Evolutionary conservation across 1,140 invertebrate species (phyloP), one percentile per base, ranked within the genome.

Genomic region (Camponotus pennsylvanicus): DNA sequence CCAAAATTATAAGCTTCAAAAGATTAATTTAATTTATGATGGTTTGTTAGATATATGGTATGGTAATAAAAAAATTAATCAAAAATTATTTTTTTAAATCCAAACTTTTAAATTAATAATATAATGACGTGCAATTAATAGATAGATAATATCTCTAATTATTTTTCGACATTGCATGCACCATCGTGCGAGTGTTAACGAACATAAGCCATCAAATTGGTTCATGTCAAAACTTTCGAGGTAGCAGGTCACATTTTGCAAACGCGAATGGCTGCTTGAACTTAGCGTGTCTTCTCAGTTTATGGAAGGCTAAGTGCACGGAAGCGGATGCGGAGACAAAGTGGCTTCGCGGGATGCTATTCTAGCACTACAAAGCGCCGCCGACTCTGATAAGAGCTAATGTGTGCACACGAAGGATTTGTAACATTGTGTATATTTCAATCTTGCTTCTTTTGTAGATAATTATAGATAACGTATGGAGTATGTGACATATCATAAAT

Each of bases 241-340:
- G 8, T 45, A 71, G 45, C 45, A 21, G 27, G 21, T 70, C 55
- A 75, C 59, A 55, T 83, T 73, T 73, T 83, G 55, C 27, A 73
- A 83, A 83, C n/a, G 45, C 52, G 45, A 45, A 83, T 61, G 40
- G 13, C 4, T 49, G 40, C 40, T 37, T 21, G 69, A 83, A 42
- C 55, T 73, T 61, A 49, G 67, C 55, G 69, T 83, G 69, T 49
- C 37, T 21, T 73, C 76, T 64, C 59, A 70, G 32, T 84, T 71
- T 71, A 67, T 27, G 45, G 49, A 67, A 63, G 71, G 64, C 87
- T 78, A 88, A 88, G 75, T 89, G 86, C 78, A 66, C 75, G 87
- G 87, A 89, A 89, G 76, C 87, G 88, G 87, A 89, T 89, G 82
- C 52, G 82, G 45, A 86, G 88, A 88, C 87, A 88, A 89, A 89